Conservation (phyloP, 2,888 invertebrate species). For the Leptopilina drosophilae region DNA sequence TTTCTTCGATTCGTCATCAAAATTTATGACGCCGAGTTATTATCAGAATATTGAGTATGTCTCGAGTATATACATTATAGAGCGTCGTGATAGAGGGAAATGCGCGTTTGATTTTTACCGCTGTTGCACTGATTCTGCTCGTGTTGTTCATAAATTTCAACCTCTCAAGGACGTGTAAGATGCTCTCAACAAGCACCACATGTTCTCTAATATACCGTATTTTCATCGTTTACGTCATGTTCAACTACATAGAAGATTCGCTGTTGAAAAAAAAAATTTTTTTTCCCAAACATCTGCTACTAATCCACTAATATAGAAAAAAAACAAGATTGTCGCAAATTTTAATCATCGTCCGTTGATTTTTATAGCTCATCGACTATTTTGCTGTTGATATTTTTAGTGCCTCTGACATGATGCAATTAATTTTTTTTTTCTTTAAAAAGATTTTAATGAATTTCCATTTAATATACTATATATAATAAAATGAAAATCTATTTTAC, state of each 20-base stretch:
- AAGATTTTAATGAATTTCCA: too few species aligned
- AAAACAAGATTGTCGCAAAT: neutral
- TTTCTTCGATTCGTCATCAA: constrained; percentile 8
- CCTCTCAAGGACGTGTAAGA: constrained; percentile 40
- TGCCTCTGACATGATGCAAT: too few species aligned
- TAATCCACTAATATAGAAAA: constrained; percentile 10
- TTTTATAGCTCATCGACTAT: neutral
- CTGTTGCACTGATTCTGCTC: constrained; percentile 48
- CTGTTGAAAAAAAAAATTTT: constrained; percentile 22
- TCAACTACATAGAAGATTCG: constrained; percentile 19
- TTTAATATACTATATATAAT: too few species aligned
- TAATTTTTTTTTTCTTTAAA: too few species aligned
- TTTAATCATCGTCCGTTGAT: neutral
- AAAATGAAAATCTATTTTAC: too few species aligned
- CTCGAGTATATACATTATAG: constrained; percentile 39
- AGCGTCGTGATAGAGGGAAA: constrained; percentile 26
- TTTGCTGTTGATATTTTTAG: neutral
- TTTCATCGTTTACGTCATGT: constrained; percentile 42
- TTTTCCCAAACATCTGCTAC: constrained; percentile 16
- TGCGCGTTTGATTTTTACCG: constrained; percentile 46
- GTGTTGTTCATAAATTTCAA: constrained; percentile 42
- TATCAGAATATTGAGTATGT: constrained; percentile 46
- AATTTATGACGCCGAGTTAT: constrained; percentile 37
- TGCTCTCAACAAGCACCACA: constrained; percentile 32
- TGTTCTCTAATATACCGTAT: constrained; percentile 37